These are phyloP conservation scores for Brachionus manjavacas DNA, from an alignment of 1,140 invertebrate genomes.

Conservation along the genomic window DNA sequence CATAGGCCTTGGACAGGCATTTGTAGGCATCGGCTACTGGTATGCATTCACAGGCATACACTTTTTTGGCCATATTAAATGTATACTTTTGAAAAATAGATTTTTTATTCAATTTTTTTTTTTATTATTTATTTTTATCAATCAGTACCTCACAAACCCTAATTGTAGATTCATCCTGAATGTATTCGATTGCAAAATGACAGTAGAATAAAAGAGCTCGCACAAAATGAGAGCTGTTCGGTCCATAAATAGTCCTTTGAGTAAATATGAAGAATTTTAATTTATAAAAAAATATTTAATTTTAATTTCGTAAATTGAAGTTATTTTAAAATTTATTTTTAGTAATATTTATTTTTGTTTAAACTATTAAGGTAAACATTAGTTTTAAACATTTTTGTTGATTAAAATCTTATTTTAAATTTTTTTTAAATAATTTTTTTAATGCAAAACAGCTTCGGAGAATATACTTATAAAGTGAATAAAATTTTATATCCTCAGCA, in stretches of 20 bases:
- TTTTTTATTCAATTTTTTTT: background rate
- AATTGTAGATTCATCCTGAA: slow-evolving; percentile 12
- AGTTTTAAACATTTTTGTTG: too few species aligned
- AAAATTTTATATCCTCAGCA: too few species aligned
- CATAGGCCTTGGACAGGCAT: slow-evolving; percentile 1
- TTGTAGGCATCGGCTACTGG: slow-evolving; percentile 29
- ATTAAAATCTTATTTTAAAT: too few species aligned
- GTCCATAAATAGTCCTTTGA: background rate
- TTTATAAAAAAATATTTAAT: too few species aligned
- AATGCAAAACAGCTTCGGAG: too few species aligned
- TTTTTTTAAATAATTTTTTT: too few species aligned
- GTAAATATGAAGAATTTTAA: background rate
- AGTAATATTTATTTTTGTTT: too few species aligned
- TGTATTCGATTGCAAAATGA: slow-evolving; percentile 25
- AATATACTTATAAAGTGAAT: too few species aligned
- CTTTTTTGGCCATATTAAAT: slow-evolving; percentile 33
- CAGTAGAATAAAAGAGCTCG: slow-evolving; percentile 1
- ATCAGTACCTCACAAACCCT: slow-evolving; percentile 13
- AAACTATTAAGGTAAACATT: too few species aligned
- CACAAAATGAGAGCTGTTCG: slow-evolving; percentile 17
- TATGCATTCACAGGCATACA: background rate
- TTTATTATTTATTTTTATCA: background rate
- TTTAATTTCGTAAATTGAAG: background rate
- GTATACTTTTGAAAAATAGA: background rate
- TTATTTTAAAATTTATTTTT: too few species aligned